These are phyloP conservation scores for Trichosurus vulpecula DNA, from an alignment of 2,797 vertebrate species.

Conservation along the genomic window DNA sequence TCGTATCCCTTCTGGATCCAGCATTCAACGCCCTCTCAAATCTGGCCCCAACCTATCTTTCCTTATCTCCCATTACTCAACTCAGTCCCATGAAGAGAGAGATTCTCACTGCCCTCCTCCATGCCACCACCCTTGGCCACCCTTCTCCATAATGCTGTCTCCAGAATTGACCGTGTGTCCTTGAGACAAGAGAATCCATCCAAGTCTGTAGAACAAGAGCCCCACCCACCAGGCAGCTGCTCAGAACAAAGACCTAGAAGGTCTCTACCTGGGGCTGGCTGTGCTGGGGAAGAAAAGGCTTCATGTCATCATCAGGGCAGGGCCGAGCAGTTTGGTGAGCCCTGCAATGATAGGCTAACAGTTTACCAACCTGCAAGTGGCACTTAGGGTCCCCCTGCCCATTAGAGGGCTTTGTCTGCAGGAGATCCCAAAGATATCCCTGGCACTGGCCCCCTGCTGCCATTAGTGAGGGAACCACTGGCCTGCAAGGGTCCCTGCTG, in stretches of 20 bases:
- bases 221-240: too few species aligned
- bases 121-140: background rate
- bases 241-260: background rate
- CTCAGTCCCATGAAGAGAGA: background rate
- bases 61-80: background rate
- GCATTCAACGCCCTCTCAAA: background rate
- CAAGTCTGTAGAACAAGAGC: background rate
- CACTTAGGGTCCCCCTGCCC: background rate
- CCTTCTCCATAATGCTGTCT: background rate
- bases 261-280: background rate
- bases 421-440: background rate
- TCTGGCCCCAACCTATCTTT: background rate
- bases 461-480: background rate
- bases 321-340: too few species aligned
- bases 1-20: background rate
- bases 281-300: background rate
- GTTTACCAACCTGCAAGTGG: background rate
- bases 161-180: background rate
- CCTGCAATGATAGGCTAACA: background rate
- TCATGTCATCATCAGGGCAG: background rate
- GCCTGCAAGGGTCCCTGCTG: background rate
- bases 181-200: background rate
- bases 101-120: background rate
- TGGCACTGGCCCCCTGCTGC: background rate
- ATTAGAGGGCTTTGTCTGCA: background rate